These are phyloP conservation scores for Bergia puertoricense DNA, from an alignment of 92 coral and sea anemone species.

Conservation along the genomic window DNA sequence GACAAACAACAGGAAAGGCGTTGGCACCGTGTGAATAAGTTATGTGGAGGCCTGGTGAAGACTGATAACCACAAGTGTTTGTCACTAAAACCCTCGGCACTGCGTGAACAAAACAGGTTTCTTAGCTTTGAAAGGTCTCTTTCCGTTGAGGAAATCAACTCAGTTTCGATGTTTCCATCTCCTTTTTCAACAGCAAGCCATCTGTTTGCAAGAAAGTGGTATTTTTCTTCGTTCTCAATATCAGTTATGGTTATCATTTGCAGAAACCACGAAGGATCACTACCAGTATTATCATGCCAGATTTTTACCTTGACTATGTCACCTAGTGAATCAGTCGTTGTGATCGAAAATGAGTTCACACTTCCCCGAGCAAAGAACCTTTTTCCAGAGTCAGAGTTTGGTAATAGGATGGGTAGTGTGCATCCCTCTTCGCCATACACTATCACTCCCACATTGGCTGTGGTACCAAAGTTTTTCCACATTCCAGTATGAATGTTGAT, in stretches of 20 bases:
- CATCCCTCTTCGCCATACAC: conserved; percentile 76
- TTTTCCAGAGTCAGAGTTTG: conserved; percentile 44
- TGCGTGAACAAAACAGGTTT: conserved; percentile 63
- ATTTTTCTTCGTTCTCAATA: conserved; percentile 45
- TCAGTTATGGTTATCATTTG: conserved; percentile 68
- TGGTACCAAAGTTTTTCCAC: conserved; percentile 83
- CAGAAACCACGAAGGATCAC: conserved; percentile 81
- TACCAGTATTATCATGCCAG: conserved; percentile 91
- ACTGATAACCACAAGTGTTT: conserved; percentile 84
- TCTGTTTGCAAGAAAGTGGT: conserved; percentile 73
- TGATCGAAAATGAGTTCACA: conserved; percentile 70
- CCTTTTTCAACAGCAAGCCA: conserved; percentile 88
- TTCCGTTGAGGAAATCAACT: conserved; percentile 56
- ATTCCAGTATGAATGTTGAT: conserved; percentile 76
- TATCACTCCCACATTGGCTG: conserved; percentile 79
- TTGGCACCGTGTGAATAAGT: conserved; percentile 75
- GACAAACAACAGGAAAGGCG: conserved; percentile 82
- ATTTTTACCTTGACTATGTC: conserved; percentile 67
- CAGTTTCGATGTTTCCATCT: conserved; percentile 69
- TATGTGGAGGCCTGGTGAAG: conserved; percentile 76
- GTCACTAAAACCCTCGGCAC: conserved; percentile 77
- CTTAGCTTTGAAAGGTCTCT: conserved; percentile 57
- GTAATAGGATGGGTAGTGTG: conserved; percentile 62
- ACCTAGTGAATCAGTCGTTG: conserved; percentile 68
- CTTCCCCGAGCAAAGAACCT: conserved; percentile 79